Evolutionary conservation across 2,888 invertebrate genomes (phyloP), one percentile per base, ranked within the genome.

Genomic region (Atethmia centrago): DNA sequence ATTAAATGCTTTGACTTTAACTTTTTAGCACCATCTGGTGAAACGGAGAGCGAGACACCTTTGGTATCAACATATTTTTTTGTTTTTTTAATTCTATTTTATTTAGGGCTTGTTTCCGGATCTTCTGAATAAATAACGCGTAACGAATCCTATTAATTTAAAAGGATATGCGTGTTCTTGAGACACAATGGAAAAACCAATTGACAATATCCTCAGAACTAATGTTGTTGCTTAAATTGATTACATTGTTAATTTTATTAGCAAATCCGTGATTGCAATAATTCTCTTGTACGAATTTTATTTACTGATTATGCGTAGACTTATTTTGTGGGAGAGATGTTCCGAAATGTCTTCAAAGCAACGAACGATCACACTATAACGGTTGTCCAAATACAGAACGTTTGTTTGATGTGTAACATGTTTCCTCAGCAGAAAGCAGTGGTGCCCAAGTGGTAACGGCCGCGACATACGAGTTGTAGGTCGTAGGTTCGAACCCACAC

Each of bases 161-260:
- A 42, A 28, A 53, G n/a, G 36, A 71, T 51, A 51, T 28, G 14
- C 31, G 56, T 65, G 19, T 79, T 75, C 40, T 62, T 53, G 31
- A 66, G 61, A 83, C 7, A 78, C 77, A 80, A 67, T 67, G 74
- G 49, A 59, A 73, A 72, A 80, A 73, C 55, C 36, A 84, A 83
- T 64, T 55, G 80, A 49, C 56, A 67, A 67, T 67, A 66, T 79
- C 66, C 66, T 55, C 74, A 3, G 28, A 64, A 64, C 84, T 25
- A 83, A 80, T 79, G 14, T 21, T 58, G 40, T 58, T 58, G n/a
- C 19, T 40, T 28, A 53, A 66, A 70, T 62, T 49, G 8, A 80
- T 80, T 68, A 64, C 28, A 12, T 49, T 63, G 40, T 14, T 72
- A 64, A 63, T n/a, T n/a, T n/a, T n/a, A n/a, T 68, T 79, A 74